Conservation (phyloP, 2,797 vertebrate genomes). For the Dallia pectoralis region DNA sequence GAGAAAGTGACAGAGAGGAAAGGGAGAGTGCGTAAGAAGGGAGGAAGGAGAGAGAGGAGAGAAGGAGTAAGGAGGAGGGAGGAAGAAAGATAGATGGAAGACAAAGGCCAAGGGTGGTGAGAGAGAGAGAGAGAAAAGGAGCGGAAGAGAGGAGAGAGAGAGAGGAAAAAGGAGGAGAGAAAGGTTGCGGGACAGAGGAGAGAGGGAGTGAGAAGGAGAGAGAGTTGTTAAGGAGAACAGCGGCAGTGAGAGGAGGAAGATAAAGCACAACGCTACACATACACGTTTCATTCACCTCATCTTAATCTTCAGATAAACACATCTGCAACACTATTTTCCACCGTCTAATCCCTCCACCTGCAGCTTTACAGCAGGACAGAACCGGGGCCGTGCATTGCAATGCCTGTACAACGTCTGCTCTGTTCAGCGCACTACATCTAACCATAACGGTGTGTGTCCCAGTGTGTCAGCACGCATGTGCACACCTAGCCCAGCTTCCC, state of each 20-base stretch:
- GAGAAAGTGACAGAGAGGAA: no score
- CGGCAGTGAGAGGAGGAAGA: not conserved
- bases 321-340: slow-evolving; percentile 18
- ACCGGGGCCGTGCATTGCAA: not conserved
- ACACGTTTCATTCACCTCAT: slow-evolving; percentile 8
- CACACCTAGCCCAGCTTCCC: not conserved
- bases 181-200: no score
- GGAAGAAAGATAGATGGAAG: not conserved
- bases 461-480: not conserved
- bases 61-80: no score
- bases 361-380: not conserved
- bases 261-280: not conserved
- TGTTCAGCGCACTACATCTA: not conserved
- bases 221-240: not conserved
- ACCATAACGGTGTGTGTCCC: not conserved
- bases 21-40: no score
- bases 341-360: slow-evolving; percentile 26
- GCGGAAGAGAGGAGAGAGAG: no score
- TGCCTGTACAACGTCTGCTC: not conserved
- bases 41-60: no score
- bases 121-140: no score
- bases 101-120: no score
- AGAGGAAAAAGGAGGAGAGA: no score
- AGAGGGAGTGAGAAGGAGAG: not conserved
- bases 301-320: slow-evolving; percentile 36